A percentile compares a stretch with the other conserved stretches of the same genome.
Conservation (phyloP, 2,113 vertebrate genomes). For the Dipodomys ordii region DNA sequence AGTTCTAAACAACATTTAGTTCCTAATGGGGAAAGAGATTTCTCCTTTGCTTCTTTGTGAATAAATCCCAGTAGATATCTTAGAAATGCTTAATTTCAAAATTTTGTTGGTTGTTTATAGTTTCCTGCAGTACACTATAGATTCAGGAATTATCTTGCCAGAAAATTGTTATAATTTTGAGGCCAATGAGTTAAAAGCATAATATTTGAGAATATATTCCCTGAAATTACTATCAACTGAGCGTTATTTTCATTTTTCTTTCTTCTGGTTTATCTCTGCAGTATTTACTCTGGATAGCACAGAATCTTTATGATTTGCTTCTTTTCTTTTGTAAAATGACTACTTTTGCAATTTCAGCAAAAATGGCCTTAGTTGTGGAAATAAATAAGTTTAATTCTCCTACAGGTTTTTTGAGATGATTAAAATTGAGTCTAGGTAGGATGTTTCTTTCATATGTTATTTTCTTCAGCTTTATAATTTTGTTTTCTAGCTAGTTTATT, state of each 20-base stretch:
- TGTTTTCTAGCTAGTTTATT: constrained; percentile 77
- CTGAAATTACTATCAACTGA: constrained; percentile 37
- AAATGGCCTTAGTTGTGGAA: constrained; percentile 62
- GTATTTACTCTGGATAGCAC: constrained; percentile 12
- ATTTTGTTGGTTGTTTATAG: constrained; percentile 22
- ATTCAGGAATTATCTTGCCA: constrained; percentile 28
- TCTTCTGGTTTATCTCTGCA: constrained; percentile 42
- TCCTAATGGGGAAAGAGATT: neutral
- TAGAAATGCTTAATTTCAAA: constrained; percentile 39
- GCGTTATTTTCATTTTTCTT: constrained; percentile 42
- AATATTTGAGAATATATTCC: neutral
- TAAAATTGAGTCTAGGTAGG: constrained; percentile 72
- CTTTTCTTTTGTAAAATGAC: constrained; percentile 67
- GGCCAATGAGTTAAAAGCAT: constrained; percentile 2
- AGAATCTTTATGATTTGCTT: constrained; percentile 44
- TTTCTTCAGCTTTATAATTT: constrained; percentile 74
- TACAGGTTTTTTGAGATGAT: constrained; percentile 69
- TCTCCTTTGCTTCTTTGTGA: constrained; percentile 19
- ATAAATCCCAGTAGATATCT: neutral
- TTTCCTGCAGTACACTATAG: neutral
- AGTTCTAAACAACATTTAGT: constrained; percentile 19
- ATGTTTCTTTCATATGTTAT: constrained; percentile 70
- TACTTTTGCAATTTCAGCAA: constrained; percentile 74
- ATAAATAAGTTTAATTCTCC: constrained; percentile 75
- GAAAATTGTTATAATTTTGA: constrained; percentile 49